Conservation (phyloP, 2,888 invertebrate species). For the Lithophane leautieri region DNA sequence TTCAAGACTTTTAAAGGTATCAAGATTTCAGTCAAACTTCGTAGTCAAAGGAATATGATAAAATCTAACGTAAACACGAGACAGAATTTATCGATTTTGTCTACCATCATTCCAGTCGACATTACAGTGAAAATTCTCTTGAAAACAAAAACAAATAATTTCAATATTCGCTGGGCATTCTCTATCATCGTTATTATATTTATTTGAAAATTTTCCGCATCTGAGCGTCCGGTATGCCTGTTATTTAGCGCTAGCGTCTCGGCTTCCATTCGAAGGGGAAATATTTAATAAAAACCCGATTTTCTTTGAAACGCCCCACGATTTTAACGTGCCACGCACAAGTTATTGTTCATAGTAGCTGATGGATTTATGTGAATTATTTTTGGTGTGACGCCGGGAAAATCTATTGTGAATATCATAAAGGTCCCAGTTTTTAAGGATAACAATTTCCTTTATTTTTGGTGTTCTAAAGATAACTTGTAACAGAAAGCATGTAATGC, state of each 20-base stretch:
- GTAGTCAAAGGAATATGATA: conserved; percentile 22
- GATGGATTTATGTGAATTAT: conserved; percentile 62
- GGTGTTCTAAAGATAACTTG: neutral
- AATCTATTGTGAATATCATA: conserved; percentile 14
- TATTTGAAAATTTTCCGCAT: conserved; percentile 74
- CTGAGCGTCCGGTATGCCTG: conserved; percentile 72
- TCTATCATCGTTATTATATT: conserved; percentile 73
- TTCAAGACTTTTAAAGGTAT: conserved; percentile 9
- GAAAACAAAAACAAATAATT: conserved; percentile 63
- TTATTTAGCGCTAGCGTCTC: conserved; percentile 71
- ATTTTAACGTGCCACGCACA: conserved; percentile 68
- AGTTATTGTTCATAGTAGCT: conserved; percentile 66
- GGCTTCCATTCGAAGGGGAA: conserved; percentile 71
- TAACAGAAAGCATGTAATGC: neutral
- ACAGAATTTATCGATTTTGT: conserved; percentile 15
- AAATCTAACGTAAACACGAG: conserved; percentile 12
- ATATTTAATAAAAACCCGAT: conserved; percentile 76
- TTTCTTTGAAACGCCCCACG: conserved; percentile 72
- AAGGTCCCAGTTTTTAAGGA: neutral
- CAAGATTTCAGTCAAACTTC: conserved; percentile 26
- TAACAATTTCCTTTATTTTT: neutral
- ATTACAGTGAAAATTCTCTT: conserved; percentile 32
- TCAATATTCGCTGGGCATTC: conserved; percentile 65
- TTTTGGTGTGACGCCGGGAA: conserved; percentile 26
- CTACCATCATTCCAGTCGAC: conserved; percentile 20